Conservation (phyloP, 2,797 vertebrate genomes). For the Tokudaia tokunoshimensis region DNA sequence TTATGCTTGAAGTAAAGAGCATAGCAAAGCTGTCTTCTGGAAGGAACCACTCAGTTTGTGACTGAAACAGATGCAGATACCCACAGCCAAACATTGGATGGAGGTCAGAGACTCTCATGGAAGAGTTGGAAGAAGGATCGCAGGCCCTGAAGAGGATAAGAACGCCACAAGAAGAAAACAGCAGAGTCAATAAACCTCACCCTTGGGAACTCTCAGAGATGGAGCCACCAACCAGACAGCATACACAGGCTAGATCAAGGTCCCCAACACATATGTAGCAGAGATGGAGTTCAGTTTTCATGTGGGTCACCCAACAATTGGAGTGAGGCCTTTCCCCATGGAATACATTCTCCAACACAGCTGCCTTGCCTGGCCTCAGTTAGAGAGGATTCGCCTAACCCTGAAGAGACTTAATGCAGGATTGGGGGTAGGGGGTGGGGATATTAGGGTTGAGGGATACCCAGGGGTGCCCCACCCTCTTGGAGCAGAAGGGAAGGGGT, state of each 20-base stretch:
- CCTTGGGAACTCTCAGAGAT: too few relatives aligned
- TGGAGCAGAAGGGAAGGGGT: too few relatives aligned
- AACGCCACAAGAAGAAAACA: background rate
- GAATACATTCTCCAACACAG: too few relatives aligned
- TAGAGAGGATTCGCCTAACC: too few relatives aligned
- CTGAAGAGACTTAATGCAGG: too few relatives aligned
- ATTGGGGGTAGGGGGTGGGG: too few relatives aligned
- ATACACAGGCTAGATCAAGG: background rate
- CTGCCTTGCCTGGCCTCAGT: too few relatives aligned
- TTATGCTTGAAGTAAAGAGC: background rate
- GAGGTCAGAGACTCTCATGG: background rate
- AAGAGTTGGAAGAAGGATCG: rapidly evolving
- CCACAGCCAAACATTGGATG: background rate
- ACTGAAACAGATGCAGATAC: background rate
- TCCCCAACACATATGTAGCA: background rate
- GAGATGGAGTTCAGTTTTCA: background rate
- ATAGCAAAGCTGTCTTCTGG: background rate
- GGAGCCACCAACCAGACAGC: too few relatives aligned
- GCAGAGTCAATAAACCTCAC: background rate
- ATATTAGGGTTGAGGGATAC: too few relatives aligned
- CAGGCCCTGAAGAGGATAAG: background rate
- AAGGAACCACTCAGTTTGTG: background rate
- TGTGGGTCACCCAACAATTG: too few relatives aligned
- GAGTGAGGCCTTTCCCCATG: too few relatives aligned
- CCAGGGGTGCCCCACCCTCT: too few relatives aligned